A percentile compares a stretch with the other conserved stretches of the same genome.
Evolutionary conservation across 2,888 invertebrate species (phyloP).

Genomic region (Itoplectis maculator): DNA sequence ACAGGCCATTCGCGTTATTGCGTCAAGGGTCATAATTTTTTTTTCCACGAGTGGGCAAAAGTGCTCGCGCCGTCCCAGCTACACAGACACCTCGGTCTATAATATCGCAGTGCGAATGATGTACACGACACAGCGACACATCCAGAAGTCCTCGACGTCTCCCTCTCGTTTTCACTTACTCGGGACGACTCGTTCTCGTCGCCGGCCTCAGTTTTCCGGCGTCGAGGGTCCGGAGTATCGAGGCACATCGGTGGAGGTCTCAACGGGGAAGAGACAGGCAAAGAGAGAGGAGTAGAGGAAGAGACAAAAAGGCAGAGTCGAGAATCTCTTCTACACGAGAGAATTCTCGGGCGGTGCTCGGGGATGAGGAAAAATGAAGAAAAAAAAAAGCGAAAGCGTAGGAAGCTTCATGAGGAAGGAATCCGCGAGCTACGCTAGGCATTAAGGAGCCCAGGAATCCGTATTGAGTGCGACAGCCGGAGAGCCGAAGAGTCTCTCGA

Average conservation of each 20-base stretch:
- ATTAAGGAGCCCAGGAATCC: neutral
- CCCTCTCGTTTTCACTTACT: slow-evolving; percentile 11
- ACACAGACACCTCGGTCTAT: neutral
- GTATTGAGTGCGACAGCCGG: neutral
- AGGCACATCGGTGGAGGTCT: neutral
- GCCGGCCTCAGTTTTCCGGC: neutral
- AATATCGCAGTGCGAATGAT: neutral
- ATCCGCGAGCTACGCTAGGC: neutral
- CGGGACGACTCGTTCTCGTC: slow-evolving; percentile 1
- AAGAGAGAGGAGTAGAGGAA: too few species aligned
- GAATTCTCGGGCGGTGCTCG: neutral
- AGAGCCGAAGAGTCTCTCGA: neutral
- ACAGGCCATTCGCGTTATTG: slow-evolving; percentile 18
- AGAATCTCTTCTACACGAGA: neutral
- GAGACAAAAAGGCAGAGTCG: neutral
- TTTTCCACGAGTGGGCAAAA: slow-evolving; percentile 15
- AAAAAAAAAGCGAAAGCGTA: too few species aligned
- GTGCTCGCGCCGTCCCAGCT: neutral
- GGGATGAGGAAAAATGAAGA: neutral
- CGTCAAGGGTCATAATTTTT: slow-evolving; percentile 10
- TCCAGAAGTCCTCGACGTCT: slow-evolving; percentile 12
- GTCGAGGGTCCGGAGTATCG: neutral
- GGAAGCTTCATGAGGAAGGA: neutral
- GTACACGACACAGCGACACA: neutral
- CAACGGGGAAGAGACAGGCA: neutral